A percentile compares a stretch with the other conserved stretches of the same genome.
These are phyloP conservation scores for Polypterus bichir DNA, from an alignment of 2,113 vertebrate genomes.

Conservation along the genomic window DNA sequence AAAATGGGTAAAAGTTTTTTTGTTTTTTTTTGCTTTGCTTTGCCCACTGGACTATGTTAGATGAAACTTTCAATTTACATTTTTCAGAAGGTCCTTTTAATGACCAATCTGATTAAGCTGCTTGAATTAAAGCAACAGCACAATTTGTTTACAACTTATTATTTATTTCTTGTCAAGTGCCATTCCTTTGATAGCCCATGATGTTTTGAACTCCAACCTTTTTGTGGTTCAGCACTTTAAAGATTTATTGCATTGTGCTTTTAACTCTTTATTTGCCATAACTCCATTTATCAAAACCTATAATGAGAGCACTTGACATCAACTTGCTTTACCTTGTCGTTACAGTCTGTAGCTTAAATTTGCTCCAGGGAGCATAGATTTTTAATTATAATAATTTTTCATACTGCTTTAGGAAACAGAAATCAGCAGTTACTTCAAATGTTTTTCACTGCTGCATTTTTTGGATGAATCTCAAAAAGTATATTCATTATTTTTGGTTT, in stretches of 20 bases:
- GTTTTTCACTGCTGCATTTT: not conserved
- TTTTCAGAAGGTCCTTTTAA: conserved; percentile 33
- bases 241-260: conserved; percentile 37
- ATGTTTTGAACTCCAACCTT: conserved; percentile 40
- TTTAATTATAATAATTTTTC: conserved; percentile 8
- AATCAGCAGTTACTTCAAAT: not conserved
- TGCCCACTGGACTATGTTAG: not conserved
- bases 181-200: conserved; percentile 33
- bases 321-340: conserved; percentile 22
- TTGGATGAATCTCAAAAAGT: not conserved
- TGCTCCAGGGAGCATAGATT: not conserved
- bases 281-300: conserved; percentile 35
- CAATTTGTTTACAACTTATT: conserved; percentile 56
- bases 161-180: conserved; percentile 53
- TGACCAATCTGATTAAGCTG: conserved; percentile 50
- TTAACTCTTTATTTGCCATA: conserved; percentile 35
- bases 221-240: conserved; percentile 36
- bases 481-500: not conserved
- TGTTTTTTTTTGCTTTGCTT: conserved; percentile 6
- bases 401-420: conserved; percentile 10
- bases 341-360: not conserved
- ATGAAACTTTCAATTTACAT: conserved; percentile 24
- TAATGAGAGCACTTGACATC: conserved; percentile 38
- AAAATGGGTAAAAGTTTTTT: too few relatives aligned
- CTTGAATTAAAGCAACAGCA: conserved; percentile 60